Percentiles rank a stretch among this genome's conserved stretches.
Evolutionary conservation across 2,888 invertebrate species (phyloP).

Genomic region (Agrotis exclamationis): DNA sequence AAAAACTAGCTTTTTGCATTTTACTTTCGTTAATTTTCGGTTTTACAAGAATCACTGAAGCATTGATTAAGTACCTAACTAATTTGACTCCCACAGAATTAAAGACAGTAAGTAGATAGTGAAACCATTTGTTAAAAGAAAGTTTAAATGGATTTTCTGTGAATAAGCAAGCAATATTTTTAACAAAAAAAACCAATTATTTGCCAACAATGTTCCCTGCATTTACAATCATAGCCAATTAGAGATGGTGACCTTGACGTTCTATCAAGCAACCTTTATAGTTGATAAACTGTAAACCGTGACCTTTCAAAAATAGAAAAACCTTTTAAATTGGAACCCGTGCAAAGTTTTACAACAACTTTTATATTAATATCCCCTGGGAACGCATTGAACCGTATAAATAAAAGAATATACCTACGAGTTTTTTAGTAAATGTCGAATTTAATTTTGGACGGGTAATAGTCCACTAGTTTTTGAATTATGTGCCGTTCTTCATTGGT

Average conservation of each 20-base stretch:
- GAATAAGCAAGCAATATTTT: not conserved
- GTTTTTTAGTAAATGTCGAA: not conserved
- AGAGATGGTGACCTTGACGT: not conserved
- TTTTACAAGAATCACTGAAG: not conserved
- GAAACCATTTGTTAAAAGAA: constrained; percentile 16
- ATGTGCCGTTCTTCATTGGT: no score
- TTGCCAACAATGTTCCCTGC: not conserved
- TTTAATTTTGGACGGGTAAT: not conserved
- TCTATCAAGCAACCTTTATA: not conserved
- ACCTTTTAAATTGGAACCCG: constrained; percentile 4
- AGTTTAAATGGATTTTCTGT: constrained; percentile 23
- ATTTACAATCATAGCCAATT: constrained; percentile 11
- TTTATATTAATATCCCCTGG: no score
- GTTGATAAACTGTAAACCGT: constrained; percentile 7
- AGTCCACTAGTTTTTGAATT: not conserved
- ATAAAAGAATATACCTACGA: not conserved
- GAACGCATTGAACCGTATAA: not conserved
- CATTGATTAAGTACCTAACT: not conserved
- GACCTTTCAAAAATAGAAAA: constrained; percentile 4
- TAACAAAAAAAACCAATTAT: constrained; percentile 32
- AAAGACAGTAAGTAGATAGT: not conserved
- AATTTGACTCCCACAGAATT: constrained; percentile 11
- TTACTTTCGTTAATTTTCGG: no score
- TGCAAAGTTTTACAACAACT: not conserved
- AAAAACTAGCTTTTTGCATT: no score